Percentiles rank a stretch among this genome's conserved stretches.
Conservation (phyloP, 1,140 invertebrate genomes). For the Drosophila equinoxialis region DNA sequence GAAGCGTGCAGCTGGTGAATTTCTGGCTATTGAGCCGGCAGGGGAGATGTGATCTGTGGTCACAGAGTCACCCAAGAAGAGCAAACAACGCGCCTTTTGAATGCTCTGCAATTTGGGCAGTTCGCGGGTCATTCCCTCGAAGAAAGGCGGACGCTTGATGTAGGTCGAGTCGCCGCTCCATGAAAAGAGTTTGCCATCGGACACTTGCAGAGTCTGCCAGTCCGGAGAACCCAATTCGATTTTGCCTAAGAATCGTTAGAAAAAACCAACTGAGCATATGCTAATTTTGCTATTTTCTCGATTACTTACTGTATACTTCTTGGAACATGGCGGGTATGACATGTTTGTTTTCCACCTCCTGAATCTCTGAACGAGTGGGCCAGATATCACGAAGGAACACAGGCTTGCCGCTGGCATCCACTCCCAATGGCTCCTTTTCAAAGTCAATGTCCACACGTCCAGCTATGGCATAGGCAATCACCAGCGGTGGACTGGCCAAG, state of each 20-base stretch:
- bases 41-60: slow-evolving; percentile 99
- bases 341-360: slow-evolving; percentile 92
- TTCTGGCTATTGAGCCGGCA: slow-evolving; percentile 97
- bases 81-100: slow-evolving; percentile 89
- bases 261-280: too few relatives aligned
- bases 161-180: slow-evolving; percentile 97
- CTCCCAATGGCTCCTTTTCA: slow-evolving; percentile 93
- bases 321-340: slow-evolving; percentile 99
- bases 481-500: slow-evolving; percentile 96
- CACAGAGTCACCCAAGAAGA: slow-evolving; percentile 96
- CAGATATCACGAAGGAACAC: slow-evolving; percentile 97
- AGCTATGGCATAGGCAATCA: slow-evolving; percentile 98
- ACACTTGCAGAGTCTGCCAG: slow-evolving; percentile 93
- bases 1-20: slow-evolving; percentile 96
- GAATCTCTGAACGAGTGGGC: slow-evolving; percentile 96
- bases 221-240: slow-evolving; percentile 92
- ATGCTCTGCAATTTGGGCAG: slow-evolving; percentile 86
- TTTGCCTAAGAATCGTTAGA: slow-evolving; percentile 83
- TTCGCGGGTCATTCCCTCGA: slow-evolving; percentile 91
- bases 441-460: slow-evolving; percentile 98
- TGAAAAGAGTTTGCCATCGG: slow-evolving; percentile 93
- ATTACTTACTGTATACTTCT: slow-evolving; percentile 87
- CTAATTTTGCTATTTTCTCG: too few relatives aligned
- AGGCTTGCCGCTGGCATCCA: slow-evolving; percentile 86
- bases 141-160: slow-evolving; percentile 98